Conservation (phyloP, 2,888 invertebrate species). For the Heliconius ismenius region DNA sequence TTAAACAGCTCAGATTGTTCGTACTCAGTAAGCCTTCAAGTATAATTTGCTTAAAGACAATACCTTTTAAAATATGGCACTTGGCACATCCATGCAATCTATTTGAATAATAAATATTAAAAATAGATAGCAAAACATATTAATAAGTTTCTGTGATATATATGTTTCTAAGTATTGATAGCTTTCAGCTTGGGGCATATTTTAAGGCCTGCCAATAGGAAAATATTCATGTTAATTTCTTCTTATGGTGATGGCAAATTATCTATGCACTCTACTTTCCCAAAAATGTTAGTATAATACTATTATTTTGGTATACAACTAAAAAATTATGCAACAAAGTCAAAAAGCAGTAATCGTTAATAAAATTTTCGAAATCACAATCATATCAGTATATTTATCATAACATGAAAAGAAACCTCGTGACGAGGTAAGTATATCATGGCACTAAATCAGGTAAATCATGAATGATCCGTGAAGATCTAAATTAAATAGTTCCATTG, state of each 20-base stretch:
- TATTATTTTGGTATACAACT: background rate
- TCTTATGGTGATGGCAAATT: too few species aligned
- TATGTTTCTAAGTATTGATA: background rate
- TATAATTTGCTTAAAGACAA: background rate
- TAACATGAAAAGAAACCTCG: conserved; percentile 29
- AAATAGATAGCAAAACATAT: background rate
- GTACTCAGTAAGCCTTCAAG: background rate
- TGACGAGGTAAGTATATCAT: conserved; percentile 21
- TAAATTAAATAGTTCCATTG: conserved; percentile 69
- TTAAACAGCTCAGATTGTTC: background rate
- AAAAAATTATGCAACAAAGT: background rate
- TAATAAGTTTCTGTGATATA: background rate
- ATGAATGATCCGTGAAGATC: conserved; percentile 46
- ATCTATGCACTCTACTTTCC: background rate
- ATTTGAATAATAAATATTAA: background rate
- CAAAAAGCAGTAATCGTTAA: background rate
- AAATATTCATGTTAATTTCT: too few species aligned
- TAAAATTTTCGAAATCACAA: background rate
- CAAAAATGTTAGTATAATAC: background rate
- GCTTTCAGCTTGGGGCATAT: background rate
- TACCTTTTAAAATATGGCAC: background rate
- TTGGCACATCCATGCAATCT: background rate
- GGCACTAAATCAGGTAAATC: conserved; percentile 39
- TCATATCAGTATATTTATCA: conserved; percentile 16
- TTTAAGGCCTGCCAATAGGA: too few species aligned